A percentile compares a stretch with the other conserved stretches of the same genome.
Conservation (phyloP, 2,888 invertebrate genomes). For the Diadromus collaris region DNA sequence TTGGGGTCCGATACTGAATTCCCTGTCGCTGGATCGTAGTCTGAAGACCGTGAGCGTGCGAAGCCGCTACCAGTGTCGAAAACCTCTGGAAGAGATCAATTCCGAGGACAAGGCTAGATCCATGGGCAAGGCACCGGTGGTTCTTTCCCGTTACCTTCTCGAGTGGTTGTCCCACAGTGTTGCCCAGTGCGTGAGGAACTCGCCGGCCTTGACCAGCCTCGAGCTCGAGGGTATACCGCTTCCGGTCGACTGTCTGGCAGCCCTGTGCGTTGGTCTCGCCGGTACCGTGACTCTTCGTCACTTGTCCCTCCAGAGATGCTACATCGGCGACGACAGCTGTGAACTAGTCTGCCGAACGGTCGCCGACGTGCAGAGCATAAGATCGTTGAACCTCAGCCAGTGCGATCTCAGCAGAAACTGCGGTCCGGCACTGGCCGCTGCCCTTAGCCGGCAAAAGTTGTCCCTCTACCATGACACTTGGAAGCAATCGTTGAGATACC, state of each 20-base stretch:
- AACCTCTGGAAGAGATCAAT: conserved; percentile 81
- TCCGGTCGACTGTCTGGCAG: conserved; percentile 84
- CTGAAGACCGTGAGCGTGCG: conserved; percentile 85
- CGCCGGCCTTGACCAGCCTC: conserved; percentile 83
- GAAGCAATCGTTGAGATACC: conserved; percentile 90
- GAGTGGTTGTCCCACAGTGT: conserved; percentile 85
- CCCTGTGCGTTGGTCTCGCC: conserved; percentile 83
- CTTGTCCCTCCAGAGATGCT: conserved; percentile 85
- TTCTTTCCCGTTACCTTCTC: conserved; percentile 87
- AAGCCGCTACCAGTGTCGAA: conserved; percentile 83
- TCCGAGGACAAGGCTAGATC: conserved; percentile 84
- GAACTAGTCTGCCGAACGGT: conserved; percentile 86
- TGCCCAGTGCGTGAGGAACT: conserved; percentile 84
- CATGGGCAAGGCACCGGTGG: conserved; percentile 84
- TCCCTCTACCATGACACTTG: conserved; percentile 90
- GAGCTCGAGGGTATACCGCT: conserved; percentile 88
- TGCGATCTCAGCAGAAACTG: conserved; percentile 86
- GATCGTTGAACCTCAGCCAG: conserved; percentile 85
- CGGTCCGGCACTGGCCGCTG: conserved; percentile 84
- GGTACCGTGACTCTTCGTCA: conserved; percentile 85
- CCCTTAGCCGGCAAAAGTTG: conserved; percentile 84
- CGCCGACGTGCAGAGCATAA: conserved; percentile 85
- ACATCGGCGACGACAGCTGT: conserved; percentile 88
- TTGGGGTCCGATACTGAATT: conserved; percentile 88
- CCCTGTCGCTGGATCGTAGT: conserved; percentile 86